Conservation (phyloP, 2,888 invertebrate genomes). For the Tromatobia lineatoria region DNA sequence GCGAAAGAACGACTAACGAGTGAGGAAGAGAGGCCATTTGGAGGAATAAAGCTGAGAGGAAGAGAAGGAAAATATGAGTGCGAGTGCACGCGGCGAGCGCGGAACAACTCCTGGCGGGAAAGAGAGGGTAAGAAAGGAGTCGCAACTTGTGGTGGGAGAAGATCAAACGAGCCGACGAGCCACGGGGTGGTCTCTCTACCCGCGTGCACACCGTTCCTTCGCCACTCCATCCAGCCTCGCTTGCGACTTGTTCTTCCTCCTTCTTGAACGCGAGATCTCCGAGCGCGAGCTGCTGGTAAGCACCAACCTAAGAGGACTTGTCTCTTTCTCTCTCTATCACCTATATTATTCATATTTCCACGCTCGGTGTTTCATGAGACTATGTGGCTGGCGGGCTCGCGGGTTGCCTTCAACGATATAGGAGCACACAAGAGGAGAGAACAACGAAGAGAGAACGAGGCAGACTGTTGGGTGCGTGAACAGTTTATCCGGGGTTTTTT, state of each 20-base stretch:
- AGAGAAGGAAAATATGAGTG: conserved; percentile 39
- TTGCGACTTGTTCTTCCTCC: conserved; percentile 63
- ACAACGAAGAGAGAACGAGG: neutral
- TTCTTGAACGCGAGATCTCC: conserved; percentile 60
- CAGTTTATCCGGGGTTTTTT: conserved; percentile 2
- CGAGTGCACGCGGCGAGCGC: conserved; percentile 52
- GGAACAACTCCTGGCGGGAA: conserved; percentile 66
- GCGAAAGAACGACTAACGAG: conserved; percentile 64
- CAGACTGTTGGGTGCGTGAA: conserved; percentile 12
- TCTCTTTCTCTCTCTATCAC: conserved; percentile 64
- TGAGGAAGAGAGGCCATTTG: conserved; percentile 56
- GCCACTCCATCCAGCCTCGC: conserved; percentile 61
- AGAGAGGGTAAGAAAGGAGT: conserved; percentile 72
- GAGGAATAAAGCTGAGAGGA: conserved; percentile 36
- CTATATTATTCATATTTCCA: conserved; percentile 83
- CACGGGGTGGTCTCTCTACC: conserved; percentile 84
- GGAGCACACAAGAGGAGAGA: neutral
- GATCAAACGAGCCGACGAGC: conserved; percentile 85
- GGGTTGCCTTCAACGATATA: conserved; percentile 18
- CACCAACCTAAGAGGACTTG: conserved; percentile 6
- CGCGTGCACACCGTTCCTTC: conserved; percentile 67
- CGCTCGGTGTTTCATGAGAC: conserved; percentile 73
- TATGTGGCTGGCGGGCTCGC: conserved; percentile 49
- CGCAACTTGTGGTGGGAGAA: conserved; percentile 79
- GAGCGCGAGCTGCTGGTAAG: conserved; percentile 57